These are phyloP conservation scores for Hoplodrina blanda DNA, from an alignment of 2,888 invertebrate genomes.

Conservation along the genomic window DNA sequence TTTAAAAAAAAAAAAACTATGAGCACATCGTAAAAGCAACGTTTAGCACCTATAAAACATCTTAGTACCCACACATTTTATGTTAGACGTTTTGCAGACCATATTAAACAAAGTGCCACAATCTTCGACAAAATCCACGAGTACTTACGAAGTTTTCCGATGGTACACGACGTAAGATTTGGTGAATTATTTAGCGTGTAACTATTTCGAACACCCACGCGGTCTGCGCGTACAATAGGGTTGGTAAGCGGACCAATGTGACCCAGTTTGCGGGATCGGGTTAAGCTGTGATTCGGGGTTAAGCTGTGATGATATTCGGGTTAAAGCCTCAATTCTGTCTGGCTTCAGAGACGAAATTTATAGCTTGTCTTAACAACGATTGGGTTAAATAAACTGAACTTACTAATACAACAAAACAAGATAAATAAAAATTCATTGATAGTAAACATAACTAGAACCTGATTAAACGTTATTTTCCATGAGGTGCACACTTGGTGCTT, in stretches of 20 bases:
- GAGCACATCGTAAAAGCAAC: conserved; percentile 22
- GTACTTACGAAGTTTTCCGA: conserved; percentile 21
- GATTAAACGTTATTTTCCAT: too few species aligned
- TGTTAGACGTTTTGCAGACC: conserved; percentile 8
- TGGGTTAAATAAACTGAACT: neutral
- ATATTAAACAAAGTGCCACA: conserved; percentile 6
- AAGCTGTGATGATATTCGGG: conserved; percentile 50
- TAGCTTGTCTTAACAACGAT: conserved; percentile 8
- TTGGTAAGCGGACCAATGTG: conserved; percentile 27
- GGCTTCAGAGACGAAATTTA: conserved; percentile 17
- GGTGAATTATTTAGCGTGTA: conserved; percentile 36
- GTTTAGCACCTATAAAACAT: conserved; percentile 3
- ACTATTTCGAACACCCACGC: conserved; percentile 24
- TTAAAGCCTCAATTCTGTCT: conserved; percentile 39
- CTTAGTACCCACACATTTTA: conserved; percentile 1
- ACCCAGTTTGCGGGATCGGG: conserved; percentile 35
- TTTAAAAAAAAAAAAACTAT: conserved; percentile 29
- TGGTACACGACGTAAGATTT: conserved; percentile 23
- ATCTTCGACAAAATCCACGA: conserved; percentile 1
- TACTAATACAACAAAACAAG: neutral
- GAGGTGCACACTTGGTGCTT: too few species aligned
- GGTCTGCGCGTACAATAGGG: conserved; percentile 28
- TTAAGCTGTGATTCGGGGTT: conserved; percentile 38
- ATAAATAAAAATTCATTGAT: neutral
- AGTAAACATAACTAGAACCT: too few species aligned